These are phyloP conservation scores for Sciaenops ocellatus DNA, from an alignment of 2,797 vertebrate genomes.

Conservation along the genomic window DNA sequence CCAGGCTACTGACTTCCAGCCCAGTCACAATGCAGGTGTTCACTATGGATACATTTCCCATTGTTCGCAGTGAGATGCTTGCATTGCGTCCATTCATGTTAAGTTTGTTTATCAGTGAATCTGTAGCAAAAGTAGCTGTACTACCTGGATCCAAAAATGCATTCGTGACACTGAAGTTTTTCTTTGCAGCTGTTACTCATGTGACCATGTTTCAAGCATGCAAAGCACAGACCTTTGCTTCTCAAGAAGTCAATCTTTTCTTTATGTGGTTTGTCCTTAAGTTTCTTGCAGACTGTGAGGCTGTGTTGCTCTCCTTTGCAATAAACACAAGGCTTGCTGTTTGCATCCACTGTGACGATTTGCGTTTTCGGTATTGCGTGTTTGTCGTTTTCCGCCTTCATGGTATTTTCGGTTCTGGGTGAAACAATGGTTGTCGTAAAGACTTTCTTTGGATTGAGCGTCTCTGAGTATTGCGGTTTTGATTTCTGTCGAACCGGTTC, in stretches of 20 bases:
- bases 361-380: not conserved
- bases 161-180: conserved; percentile 45
- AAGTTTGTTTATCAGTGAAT: conserved; percentile 14
- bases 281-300: not conserved
- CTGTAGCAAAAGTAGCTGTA: conserved; percentile 39
- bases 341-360: not conserved
- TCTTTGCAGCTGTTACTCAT: conserved; percentile 40
- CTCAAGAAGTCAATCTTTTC: conserved; percentile 4
- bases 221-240: conserved; percentile 23
- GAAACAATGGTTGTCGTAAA: not conserved
- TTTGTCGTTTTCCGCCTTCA: not conserved
- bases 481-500: not conserved
- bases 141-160: conserved; percentile 34
- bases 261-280: conserved; percentile 10
- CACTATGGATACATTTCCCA: conserved; percentile 17
- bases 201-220: conserved; percentile 35
- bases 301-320: not conserved
- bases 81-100: conserved; percentile 16
- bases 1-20: conserved; percentile 26
- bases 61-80: conserved; percentile 20
- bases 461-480: not conserved
- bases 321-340: not conserved
- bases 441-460: not conserved
- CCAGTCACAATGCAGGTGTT: conserved; percentile 2
- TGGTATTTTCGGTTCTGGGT: not conserved